phyloP scores from a whole-genome alignment of 2,797 vertebrate genomes.

The Tragelaphus oryx region DNA sequence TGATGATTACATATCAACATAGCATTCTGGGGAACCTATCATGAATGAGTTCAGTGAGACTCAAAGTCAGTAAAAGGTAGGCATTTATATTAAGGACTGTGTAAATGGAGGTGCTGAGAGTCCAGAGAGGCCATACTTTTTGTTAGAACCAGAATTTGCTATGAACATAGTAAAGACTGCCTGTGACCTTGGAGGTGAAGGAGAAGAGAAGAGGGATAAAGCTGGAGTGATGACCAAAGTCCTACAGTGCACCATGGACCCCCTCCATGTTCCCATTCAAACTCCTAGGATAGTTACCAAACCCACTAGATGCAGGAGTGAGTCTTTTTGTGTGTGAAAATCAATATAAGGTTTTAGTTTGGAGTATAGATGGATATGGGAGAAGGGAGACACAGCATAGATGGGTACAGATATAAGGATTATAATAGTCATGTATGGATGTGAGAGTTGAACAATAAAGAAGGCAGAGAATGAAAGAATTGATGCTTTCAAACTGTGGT shows the following conservation, averaged over 20 bases:
- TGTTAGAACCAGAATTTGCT: not conserved
- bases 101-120: not conserved
- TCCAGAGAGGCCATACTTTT: not conserved
- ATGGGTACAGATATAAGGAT: not conserved
- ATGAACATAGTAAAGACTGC: not conserved
- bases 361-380: not conserved
- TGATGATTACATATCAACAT: not conserved
- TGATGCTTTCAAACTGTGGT: not conserved
- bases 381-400: not conserved
- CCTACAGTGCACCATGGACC: rapidly evolving
- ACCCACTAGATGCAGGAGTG: not conserved
- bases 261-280: not conserved
- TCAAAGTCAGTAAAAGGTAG: not conserved
- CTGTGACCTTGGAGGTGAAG: not conserved
- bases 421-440: not conserved
- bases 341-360: not conserved
- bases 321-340: not conserved
- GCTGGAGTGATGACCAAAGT: not conserved
- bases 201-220: not conserved
- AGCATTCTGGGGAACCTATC: not conserved
- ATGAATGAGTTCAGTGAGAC: not conserved
- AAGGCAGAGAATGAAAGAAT: not conserved
- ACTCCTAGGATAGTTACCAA: not conserved
- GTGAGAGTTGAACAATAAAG: not conserved
- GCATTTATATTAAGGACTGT: not conserved